phyloP scores from a whole-genome alignment of 2,113 vertebrate genomes.

The Sorex fumeus region DNA sequence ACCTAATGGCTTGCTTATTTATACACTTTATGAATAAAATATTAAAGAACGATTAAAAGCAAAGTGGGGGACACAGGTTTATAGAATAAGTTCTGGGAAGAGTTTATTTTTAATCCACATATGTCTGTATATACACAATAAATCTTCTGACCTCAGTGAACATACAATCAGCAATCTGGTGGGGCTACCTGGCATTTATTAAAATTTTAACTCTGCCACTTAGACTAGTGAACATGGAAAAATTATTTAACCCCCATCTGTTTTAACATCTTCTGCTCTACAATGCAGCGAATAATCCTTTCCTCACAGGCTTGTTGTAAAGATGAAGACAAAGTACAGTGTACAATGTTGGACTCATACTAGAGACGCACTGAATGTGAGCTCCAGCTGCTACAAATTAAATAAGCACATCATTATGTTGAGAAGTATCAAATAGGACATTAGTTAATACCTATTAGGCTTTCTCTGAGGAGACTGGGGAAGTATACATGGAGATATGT shows the following conservation, averaged over 20 bases:
- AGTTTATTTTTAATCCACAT: neutral
- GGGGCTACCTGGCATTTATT: neutral
- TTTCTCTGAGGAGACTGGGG: constrained; percentile 34
- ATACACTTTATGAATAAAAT: constrained; percentile 52
- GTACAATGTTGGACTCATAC: neutral
- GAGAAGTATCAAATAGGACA: neutral
- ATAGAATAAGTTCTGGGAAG: constrained; percentile 17
- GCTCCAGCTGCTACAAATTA: constrained; percentile 5
- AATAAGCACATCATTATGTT: constrained; percentile 45
- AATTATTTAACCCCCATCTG: constrained; percentile 41
- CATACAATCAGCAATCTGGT: neutral
- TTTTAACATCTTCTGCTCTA: constrained; percentile 1
- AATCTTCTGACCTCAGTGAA: constrained; percentile 1
- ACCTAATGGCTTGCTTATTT: constrained; percentile 39
- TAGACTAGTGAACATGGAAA: neutral
- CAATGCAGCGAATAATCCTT: constrained; percentile 22
- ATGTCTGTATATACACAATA: too few relatives aligned
- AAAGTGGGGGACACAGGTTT: constrained; percentile 16
- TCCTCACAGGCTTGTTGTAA: neutral
- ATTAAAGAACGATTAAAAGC: constrained; percentile 57
- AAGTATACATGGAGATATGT: constrained; percentile 38
- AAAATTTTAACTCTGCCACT: constrained; percentile 46
- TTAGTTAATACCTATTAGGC: constrained; percentile 32
- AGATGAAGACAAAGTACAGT: constrained; percentile 11
- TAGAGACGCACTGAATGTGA: neutral